phyloP scores from a whole-genome alignment of 2,113 vertebrate genomes.

The Setophaga kirtlandii region DNA sequence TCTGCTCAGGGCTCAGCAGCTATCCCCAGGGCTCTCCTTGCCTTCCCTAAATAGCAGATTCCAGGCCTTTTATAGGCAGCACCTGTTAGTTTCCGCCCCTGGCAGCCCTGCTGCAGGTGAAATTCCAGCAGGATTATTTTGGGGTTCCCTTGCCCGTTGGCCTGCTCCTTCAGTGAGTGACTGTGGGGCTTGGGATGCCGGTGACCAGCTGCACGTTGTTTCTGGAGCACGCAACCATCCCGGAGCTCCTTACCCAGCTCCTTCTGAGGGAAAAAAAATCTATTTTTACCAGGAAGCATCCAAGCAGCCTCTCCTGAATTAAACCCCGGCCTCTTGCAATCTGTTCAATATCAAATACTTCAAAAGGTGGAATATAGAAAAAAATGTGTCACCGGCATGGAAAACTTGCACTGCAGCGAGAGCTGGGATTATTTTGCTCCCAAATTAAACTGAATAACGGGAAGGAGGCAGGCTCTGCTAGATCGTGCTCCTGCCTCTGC shows the following conservation, averaged over 20 bases:
- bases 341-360: slow-evolving; percentile 72
- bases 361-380: slow-evolving; percentile 67
- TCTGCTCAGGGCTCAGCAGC: neutral
- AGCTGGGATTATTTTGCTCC: neutral
- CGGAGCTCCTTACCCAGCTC: slow-evolving; percentile 1
- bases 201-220: slow-evolving; percentile 36
- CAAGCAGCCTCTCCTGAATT: slow-evolving; percentile 58
- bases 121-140: slow-evolving; percentile 61
- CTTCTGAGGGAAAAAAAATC: slow-evolving; percentile 47
- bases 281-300: slow-evolving; percentile 75
- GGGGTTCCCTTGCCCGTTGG: neutral
- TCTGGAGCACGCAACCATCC: neutral
- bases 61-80: slow-evolving; percentile 44
- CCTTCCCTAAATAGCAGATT: neutral
- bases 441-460: neutral
- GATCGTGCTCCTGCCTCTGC: neutral
- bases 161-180: neutral
- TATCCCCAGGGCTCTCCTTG: neutral
- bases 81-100: slow-evolving; percentile 44
- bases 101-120: slow-evolving; percentile 37
- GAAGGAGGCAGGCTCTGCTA: neutral
- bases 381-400: neutral
- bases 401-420: neutral
- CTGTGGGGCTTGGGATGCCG: neutral
- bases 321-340: slow-evolving; percentile 68